phyloP scores from a whole-genome alignment of 2,888 invertebrate genomes.

The Tortrix viridana region DNA sequence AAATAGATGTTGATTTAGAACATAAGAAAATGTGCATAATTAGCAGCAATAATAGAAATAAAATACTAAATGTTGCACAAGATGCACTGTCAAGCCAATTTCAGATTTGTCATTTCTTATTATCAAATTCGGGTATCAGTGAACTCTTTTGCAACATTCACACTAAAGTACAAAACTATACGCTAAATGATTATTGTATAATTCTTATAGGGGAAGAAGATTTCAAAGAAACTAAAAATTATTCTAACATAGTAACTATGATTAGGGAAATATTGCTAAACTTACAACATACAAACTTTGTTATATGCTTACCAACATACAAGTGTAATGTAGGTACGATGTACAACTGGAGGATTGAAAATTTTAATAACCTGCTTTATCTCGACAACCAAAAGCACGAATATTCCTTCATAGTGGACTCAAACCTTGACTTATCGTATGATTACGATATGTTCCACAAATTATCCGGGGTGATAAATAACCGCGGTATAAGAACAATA shows the following conservation, averaged over 20 bases:
- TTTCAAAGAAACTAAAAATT: not conserved
- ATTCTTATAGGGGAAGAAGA: not conserved
- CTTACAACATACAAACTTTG: not conserved
- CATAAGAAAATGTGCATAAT: no score
- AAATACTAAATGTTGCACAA: no score
- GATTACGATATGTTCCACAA: no score
- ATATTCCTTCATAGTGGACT: not conserved
- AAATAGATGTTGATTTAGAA: no score
- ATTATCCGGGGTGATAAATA: no score
- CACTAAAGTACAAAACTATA: no score
- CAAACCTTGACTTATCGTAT: not conserved
- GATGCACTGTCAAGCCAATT: no score
- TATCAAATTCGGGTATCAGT: no score
- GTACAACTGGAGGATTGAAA: not conserved
- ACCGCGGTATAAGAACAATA: no score
- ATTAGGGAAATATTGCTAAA: not conserved
- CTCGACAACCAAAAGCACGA: not conserved
- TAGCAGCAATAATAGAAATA: no score
- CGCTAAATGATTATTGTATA: not conserved
- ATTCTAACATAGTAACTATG: not conserved
- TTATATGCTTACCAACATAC: not conserved
- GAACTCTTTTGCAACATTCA: no score
- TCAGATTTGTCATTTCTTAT: no score
- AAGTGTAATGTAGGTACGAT: not conserved
- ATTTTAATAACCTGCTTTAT: not conserved